These are phyloP conservation scores for Motacilla alba DNA, from an alignment of 2,113 vertebrate genomes.

Conservation along the genomic window DNA sequence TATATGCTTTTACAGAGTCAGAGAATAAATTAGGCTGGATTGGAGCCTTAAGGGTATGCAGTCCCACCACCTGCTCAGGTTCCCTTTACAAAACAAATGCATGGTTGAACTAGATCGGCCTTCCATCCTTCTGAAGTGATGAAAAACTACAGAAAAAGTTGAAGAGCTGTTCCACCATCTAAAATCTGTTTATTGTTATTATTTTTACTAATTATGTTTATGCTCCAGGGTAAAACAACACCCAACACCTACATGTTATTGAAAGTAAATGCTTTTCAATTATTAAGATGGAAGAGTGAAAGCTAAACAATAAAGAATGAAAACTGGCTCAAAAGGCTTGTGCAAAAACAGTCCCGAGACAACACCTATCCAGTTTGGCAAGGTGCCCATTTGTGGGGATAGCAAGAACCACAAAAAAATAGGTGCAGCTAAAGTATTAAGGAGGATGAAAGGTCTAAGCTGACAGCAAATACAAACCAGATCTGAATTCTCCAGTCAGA, in stretches of 20 bases:
- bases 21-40: not conserved
- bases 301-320: not conserved
- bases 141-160: not conserved
- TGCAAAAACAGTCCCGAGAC: not conserved
- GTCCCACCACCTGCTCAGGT: not conserved
- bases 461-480: not conserved
- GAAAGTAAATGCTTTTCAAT: slow-evolving; percentile 36
- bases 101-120: not conserved
- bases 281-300: not conserved
- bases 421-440: not conserved
- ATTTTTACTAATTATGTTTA: slow-evolving; percentile 30
- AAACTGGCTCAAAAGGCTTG: not conserved
- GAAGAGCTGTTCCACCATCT: not conserved
- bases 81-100: not conserved
- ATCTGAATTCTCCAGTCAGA: not conserved
- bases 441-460: slow-evolving; percentile 43
- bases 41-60: not conserved
- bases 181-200: not conserved
- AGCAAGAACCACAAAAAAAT: slow-evolving; percentile 18
- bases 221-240: slow-evolving; percentile 10
- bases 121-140: not conserved
- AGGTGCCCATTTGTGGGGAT: not conserved
- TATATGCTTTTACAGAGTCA: not conserved
- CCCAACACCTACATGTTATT: slow-evolving; percentile 5
- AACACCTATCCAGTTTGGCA: not conserved